phyloP scores from a whole-genome alignment of 2,113 vertebrate species.

The Desmodus rotundus region DNA sequence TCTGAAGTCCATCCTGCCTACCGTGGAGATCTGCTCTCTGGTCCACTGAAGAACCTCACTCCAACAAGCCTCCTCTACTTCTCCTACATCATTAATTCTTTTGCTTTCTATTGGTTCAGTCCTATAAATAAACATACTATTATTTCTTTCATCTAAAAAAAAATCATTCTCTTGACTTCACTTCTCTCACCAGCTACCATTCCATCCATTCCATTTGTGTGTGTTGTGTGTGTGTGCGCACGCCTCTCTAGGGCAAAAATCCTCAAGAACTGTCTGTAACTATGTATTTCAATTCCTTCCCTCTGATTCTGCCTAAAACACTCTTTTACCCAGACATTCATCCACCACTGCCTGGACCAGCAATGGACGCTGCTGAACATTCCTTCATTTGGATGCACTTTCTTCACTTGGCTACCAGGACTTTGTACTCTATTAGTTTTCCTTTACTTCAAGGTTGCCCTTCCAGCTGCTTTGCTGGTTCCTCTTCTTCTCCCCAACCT shows the following conservation, averaged over 20 bases:
- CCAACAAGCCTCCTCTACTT: neutral
- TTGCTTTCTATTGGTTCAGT: neutral
- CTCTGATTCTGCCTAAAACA: neutral
- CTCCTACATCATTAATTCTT: neutral
- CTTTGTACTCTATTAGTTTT: neutral
- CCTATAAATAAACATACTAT: neutral
- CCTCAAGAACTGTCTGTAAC: neutral
- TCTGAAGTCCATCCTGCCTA: neutral
- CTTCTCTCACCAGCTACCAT: neutral
- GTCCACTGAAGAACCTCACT: neutral
- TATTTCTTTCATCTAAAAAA: neutral
- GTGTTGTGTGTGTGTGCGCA: too few relatives aligned
- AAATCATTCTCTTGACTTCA: neutral
- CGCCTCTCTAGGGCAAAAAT: neutral
- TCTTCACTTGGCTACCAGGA: neutral
- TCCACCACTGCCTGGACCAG: neutral
- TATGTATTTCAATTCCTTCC: neutral
- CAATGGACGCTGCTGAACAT: neutral
- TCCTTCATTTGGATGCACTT: neutral
- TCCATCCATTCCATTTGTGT: neutral
- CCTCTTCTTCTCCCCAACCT: neutral
- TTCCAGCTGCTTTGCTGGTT: neutral
- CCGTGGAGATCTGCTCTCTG: neutral
- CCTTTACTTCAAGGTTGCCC: neutral
- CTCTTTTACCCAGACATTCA: neutral